Percentiles rank a stretch among this genome's conserved stretches.
phyloP scores from a whole-genome alignment of 2,113 vertebrate genomes.

The Cheilinus undulatus region DNA sequence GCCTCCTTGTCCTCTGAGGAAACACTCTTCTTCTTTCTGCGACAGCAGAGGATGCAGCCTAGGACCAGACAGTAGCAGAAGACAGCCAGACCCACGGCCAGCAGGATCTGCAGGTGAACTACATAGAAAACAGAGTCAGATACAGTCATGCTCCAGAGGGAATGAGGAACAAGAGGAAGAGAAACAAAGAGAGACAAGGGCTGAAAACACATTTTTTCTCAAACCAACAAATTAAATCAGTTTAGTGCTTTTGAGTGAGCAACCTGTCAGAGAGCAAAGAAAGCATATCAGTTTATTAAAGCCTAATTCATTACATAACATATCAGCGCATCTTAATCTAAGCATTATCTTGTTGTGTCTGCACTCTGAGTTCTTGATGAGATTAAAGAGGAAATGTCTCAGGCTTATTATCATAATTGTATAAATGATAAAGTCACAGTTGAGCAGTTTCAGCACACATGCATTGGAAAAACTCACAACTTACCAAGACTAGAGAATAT shows the following conservation, averaged over 20 bases:
- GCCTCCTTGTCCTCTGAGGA: conserved; percentile 69
- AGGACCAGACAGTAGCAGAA: conserved; percentile 85
- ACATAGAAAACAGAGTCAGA: conserved; percentile 37
- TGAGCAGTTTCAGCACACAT: conserved; percentile 32
- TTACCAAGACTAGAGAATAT: no score
- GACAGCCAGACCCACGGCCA: conserved; percentile 81
- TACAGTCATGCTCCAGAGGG: conserved; percentile 1
- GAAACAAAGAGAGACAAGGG: neutral
- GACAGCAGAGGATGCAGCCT: conserved; percentile 82
- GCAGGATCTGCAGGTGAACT: conserved; percentile 83
- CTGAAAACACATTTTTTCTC: neutral
- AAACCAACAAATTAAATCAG: conserved; percentile 6
- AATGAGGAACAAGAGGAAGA: neutral
- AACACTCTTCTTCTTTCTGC: conserved; percentile 55
- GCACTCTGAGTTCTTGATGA: conserved; percentile 47
- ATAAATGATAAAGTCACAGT: conserved; percentile 45
- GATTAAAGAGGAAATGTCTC: conserved; percentile 76
- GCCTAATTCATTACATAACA: conserved; percentile 24
- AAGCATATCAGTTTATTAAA: neutral
- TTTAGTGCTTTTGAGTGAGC: neutral
- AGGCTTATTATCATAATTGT: conserved; percentile 54
- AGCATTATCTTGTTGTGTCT: conserved; percentile 57
- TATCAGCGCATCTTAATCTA: conserved; percentile 11
- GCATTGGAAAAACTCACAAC: no score
- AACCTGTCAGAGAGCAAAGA: neutral